A percentile compares a stretch with the other conserved stretches of the same genome.
Conservation (phyloP, 1,140 invertebrate genomes). For the Hylaeus volcanicus region DNA sequence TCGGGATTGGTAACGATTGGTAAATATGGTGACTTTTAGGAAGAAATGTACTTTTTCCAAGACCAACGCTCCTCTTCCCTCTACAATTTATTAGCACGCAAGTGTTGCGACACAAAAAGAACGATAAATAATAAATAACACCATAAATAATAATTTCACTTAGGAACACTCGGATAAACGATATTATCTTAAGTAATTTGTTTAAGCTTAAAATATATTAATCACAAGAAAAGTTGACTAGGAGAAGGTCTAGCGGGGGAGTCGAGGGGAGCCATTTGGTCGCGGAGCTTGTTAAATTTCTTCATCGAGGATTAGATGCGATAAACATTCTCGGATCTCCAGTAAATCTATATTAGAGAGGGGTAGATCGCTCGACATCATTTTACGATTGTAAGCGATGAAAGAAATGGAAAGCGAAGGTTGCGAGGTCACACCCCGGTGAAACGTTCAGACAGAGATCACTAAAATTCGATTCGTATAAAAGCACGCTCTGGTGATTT, state of each 20-base stretch:
- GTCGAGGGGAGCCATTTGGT: not conserved
- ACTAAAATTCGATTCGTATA: too few species aligned
- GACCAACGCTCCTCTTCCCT: not conserved
- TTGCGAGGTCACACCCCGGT: too few species aligned
- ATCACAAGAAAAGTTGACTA: not conserved
- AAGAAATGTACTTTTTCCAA: not conserved
- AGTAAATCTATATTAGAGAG: too few species aligned
- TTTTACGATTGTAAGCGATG: too few species aligned
- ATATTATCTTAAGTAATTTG: not conserved
- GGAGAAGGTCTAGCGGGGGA: not conserved
- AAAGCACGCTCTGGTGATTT: too few species aligned
- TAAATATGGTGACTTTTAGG: too few species aligned
- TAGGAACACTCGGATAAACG: not conserved
- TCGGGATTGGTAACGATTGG: too few species aligned
- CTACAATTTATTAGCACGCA: not conserved
- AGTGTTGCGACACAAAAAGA: not conserved
- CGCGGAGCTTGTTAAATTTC: not conserved
- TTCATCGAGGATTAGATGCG: too few species aligned
- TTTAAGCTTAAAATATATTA: not conserved
- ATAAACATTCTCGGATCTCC: too few species aligned
- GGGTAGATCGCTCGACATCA: too few species aligned
- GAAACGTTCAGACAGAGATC: too few species aligned
- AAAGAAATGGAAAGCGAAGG: too few species aligned
- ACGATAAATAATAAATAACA: conserved; percentile 4
- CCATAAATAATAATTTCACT: not conserved